Base-by-base conservation (phyloP, 2,888 invertebrate species). In the Chirona hameri region DNA sequence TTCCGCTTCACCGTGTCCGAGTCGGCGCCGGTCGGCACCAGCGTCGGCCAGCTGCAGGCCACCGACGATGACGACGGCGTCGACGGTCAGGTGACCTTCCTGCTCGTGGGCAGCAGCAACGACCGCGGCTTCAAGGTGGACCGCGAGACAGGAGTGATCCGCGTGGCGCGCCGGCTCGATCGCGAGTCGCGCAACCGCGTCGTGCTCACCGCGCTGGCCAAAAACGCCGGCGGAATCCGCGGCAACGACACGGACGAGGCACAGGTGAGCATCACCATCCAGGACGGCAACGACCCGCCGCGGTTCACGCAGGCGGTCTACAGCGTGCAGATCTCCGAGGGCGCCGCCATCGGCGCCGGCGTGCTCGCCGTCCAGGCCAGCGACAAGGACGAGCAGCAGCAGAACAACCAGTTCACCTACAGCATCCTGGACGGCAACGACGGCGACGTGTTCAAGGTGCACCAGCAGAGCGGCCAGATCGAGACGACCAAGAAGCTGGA, bases 181-280 rank as follows among this genome's bases (percentile, higher is more conserved):
- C 90, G 96, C 83, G 96, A 96, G 89, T 95, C 95, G 0, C 95
- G 96, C 88, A 95, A 93, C 87, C 91, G 96, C 84, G 95, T 95
- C 2, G 94, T 96, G 0, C 89, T 98, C 18, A 96, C 96, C 0
- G 96, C 97, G 0, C 91, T 98, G 90, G 97, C 97, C 0, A 98
- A 98, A 89, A 98, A 98, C 87, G 92, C 93, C 81, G 98, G 98
- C 24, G 95, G 96, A 29, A 97, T 98, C 85, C 91, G 93, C 69
- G 98, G 98, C 5, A 97, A 97, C 87, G 97, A 98, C 87, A 97
- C 97, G 0, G 97, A 97, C 87, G 96, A 96, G 89, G 97, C 97
- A 7, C 95, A 96, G 89, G 95, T 98, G 0, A 94, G 95, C 81
- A 93, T 98, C 84, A 94, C 95, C 0, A 95, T 98, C 84, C 95